Evolutionary conservation across 1,140 invertebrate genomes (phyloP).

Genomic region (Neodiprion pinetum): DNA sequence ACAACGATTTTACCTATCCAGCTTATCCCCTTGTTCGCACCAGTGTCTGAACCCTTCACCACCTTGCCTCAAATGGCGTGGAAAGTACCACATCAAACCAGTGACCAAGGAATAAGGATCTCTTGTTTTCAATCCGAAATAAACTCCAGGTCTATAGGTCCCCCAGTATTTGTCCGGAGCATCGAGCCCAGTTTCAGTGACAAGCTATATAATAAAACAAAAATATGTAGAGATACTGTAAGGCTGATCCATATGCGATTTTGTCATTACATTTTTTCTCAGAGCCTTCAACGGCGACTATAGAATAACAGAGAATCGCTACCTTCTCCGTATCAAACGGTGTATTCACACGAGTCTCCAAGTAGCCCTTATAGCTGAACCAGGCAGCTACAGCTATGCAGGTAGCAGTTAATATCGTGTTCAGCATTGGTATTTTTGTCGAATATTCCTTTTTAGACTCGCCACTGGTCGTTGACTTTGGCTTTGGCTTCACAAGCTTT

Average conservation of each 20-base stretch:
- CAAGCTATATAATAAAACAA: constrained; percentile 64
- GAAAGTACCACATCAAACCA: constrained; percentile 97
- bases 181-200: constrained; percentile 71
- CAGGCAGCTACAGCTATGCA: constrained; percentile 71
- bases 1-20: constrained; percentile 67
- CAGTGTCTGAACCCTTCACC: constrained; percentile 84
- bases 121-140: constrained; percentile 90
- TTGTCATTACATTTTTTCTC: too few species aligned
- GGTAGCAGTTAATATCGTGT: constrained; percentile 34
- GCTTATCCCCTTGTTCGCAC: constrained; percentile 89
- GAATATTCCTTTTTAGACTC: background rate
- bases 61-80: constrained; percentile 68
- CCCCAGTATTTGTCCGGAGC: constrained; percentile 91
- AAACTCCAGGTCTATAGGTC: constrained; percentile 85
- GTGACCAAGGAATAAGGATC: constrained; percentile 87
- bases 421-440: constrained; percentile 34
- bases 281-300: background rate
- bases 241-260: background rate
- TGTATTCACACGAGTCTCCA: constrained; percentile 88
- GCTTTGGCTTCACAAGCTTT: background rate
- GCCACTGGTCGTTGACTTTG: background rate
- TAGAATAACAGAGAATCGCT: constrained; percentile 30
- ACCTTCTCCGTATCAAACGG: constrained; percentile 81
- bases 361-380: constrained; percentile 81
- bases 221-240: constrained; percentile 17